Evolutionary conservation across 2,888 invertebrate species (phyloP).

Genomic region (Balanococcus diminutus): DNA sequence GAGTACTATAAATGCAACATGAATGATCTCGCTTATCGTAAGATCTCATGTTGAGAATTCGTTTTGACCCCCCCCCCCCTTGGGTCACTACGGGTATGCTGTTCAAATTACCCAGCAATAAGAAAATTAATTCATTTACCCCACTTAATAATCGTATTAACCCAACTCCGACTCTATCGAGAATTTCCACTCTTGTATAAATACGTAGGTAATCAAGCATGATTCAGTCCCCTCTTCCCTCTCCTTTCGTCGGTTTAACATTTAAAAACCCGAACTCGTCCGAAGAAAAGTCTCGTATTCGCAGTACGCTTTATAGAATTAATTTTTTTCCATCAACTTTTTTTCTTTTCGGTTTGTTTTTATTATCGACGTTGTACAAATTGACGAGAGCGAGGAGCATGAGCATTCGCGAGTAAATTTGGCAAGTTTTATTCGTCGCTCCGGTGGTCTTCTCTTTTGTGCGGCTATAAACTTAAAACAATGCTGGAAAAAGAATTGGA

Average conservation of each 20-base stretch:
- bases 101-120: too few species aligned
- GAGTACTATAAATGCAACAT: too few species aligned
- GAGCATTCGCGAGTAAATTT: slow-evolving; percentile 7
- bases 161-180: too few species aligned
- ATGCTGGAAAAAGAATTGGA: slow-evolving; percentile 9
- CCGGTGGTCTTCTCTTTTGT: background rate
- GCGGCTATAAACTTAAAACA: background rate
- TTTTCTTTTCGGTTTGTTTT: background rate
- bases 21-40: too few species aligned
- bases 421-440: background rate
- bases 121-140: background rate
- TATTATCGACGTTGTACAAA: background rate
- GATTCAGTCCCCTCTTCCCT: background rate
- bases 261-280: background rate
- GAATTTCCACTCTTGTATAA: background rate
- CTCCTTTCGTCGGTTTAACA: background rate
- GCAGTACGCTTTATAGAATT: slow-evolving; percentile 1
- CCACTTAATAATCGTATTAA: background rate
- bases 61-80: too few species aligned
- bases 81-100: too few species aligned
- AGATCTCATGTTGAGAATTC: too few species aligned
- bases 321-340: background rate
- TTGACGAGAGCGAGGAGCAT: slow-evolving; percentile 1
- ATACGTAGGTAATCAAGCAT: background rate
- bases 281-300: background rate